Evolutionary conservation across 1,140 invertebrate species (phyloP), one percentile per base, ranked within the genome.

Genomic region (Formica exsecta): DNA sequence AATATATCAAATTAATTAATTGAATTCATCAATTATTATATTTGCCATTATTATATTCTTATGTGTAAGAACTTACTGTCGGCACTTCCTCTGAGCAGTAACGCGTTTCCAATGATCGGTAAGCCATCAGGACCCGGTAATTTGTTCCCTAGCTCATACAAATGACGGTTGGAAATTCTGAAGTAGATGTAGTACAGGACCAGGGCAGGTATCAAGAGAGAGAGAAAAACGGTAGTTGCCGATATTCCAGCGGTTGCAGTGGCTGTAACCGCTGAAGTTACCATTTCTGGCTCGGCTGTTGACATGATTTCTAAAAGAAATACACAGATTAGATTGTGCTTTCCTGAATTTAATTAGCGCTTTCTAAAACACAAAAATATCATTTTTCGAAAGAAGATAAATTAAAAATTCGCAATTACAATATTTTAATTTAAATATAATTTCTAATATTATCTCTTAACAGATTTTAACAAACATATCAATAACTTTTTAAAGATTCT

Each of bases 111-210:
- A 48, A 98, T 86, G 0, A 98, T 74, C 0, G 97, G 97, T 7
- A 96, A 94, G 11, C 97, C 97, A 4, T 93, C 90, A 0, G 97
- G 97, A 89, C 97, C 97, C 4, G 96, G 96, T 32, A 98, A 90
- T 90, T 97, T 97, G 3, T 96, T 96, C 0, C 97, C 97, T 54
- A 98, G 93, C 92, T 97, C 96, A 73, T 97, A 94, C 93, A 98
- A 93, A 87, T 97, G 96, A 29, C 96, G 95, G 29, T 97, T 95
- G 0, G 97, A 97, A 80, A 97, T 94, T 54, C 96, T 96, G 96
- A 97, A 98, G 93, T 98, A 98, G 32, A 96, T 95, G 92, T 96
- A 97, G 94, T 96, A 97, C 11, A 98, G 95, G 0, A 97, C 91
- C 9, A 97, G 7, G 0, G 97, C 96, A 13, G 97, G 97, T 13